Conservation (phyloP, 1,140 invertebrate species). For the Drosophila obscura region DNA sequence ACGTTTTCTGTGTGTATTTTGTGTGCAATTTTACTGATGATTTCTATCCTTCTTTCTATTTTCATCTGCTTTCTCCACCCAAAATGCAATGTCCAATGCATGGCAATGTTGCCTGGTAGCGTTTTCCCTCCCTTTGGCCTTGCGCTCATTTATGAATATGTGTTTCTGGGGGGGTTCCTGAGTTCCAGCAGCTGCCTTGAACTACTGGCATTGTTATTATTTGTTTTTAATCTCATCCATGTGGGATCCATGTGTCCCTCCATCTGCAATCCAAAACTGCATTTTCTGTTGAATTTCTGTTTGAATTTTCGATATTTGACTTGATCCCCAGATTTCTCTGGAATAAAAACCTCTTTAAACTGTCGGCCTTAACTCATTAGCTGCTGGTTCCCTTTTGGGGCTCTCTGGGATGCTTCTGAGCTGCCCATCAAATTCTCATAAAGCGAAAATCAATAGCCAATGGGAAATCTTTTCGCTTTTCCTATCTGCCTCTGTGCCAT, state of each 20-base stretch:
- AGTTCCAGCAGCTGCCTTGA: conserved; percentile 40
- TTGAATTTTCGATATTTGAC: too few relatives aligned
- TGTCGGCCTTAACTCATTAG: too few relatives aligned
- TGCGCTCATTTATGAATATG: conserved; percentile 64
- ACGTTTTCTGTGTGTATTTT: conserved; percentile 22
- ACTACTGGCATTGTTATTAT: conserved; percentile 54
- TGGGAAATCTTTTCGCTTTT: conserved; percentile 16
- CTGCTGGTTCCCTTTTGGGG: too few relatives aligned
- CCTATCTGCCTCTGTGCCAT: conserved; percentile 36
- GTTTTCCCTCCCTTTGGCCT: conserved; percentile 41
- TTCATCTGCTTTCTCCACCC: conserved; percentile 28
- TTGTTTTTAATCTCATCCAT: conserved; percentile 71
- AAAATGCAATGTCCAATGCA: conserved; percentile 17
- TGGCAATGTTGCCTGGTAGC: conserved; percentile 48
- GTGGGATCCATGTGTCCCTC: not conserved
- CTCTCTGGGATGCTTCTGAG: not conserved
- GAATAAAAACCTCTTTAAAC: too few relatives aligned
- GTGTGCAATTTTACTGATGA: conserved; percentile 30
- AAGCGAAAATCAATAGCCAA: conserved; percentile 66
- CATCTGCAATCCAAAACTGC: too few relatives aligned
- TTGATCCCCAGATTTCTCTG: too few relatives aligned
- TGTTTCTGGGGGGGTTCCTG: conserved; percentile 6
- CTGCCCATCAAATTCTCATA: conserved; percentile 62
- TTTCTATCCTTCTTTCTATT: conserved; percentile 4
- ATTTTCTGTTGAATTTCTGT: too few relatives aligned